Evolutionary conservation across 2,113 vertebrate species (phyloP).

Genomic region (Aix galericulata): DNA sequence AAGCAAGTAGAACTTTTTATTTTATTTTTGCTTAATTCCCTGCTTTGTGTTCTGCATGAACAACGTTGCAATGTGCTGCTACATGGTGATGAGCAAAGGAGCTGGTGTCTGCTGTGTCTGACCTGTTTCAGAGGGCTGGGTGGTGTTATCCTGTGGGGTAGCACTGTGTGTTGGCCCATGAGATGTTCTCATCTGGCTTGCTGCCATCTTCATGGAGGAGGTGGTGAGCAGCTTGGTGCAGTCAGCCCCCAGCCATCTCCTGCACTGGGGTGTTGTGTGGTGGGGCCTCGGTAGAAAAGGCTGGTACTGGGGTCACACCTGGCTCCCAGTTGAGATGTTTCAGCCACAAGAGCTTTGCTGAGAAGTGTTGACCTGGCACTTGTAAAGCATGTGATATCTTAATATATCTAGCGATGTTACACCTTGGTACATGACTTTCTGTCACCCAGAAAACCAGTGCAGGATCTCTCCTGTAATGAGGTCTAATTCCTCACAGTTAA

Average conservation of each 20-base stretch:
- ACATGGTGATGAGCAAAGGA: neutral
- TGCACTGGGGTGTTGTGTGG: fast-evolving
- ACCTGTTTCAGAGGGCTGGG: neutral
- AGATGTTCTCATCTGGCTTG: neutral
- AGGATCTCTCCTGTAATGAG: slow-evolving; percentile 20
- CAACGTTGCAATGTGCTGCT: neutral
- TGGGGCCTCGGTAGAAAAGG: neutral
- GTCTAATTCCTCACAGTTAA: slow-evolving; percentile 6
- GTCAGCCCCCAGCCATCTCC: neutral
- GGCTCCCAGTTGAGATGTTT: neutral
- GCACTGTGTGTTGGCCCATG: neutral
- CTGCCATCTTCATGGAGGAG: neutral
- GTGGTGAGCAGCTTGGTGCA: neutral
- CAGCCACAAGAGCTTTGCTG: neutral
- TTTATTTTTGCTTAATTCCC: neutral
- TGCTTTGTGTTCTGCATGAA: neutral
- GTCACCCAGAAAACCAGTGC: neutral
- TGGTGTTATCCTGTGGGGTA: neutral
- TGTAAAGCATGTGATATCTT: neutral
- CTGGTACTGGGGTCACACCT: neutral
- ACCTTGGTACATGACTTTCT: neutral
- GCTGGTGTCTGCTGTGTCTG: neutral
- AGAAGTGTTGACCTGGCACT: neutral
- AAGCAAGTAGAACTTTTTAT: neutral
- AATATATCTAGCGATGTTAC: neutral